Base-by-base conservation (phyloP, 2,888 invertebrate species). In the Cantharis lateralis region DNA sequence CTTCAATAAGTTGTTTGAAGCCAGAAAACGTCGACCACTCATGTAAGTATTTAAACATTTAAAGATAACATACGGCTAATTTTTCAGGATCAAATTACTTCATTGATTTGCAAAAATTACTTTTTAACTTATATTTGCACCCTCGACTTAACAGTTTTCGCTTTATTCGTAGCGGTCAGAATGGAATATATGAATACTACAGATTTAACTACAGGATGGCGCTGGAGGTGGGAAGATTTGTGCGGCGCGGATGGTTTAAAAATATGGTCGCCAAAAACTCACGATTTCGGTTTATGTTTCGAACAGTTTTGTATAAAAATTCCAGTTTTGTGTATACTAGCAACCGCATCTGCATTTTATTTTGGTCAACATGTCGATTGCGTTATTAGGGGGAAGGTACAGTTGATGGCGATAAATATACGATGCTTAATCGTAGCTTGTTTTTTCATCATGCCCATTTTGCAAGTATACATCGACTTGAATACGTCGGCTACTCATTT, bases 221-320 rank as follows among this genome's bases (percentile, higher is more conserved):
- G 82, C 70, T 95, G 94, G 94, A 91, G 92, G 84, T 95, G 95
- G 95, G 91, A 92, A 78, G 91, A 93, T 78, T 91, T 95, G 84
- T 96, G 96, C 86, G 94, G 94, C 71, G 91, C 92, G n/a, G 91
- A 91, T 24, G 94, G 94, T 26, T 88, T 96, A 71, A 89, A 89
- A 78, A 91, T 95, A 20, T 94, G 95, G 91, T 91, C 94, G 83
- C 89, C 91, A 10, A 88, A 90, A 15, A 90, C 91, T 48, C 93
- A 93, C 84, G 96, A 96, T 88, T 91, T 97, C 83, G 93, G 95
- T 74, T 89, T 93, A 76, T 98, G 97, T 87, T 97, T 97, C 86
- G 96, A 96, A 87, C 93, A 95, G 87, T 88, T 96, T 71, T 93
- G 92, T 84, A 90, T 98, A 48, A 93, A 95, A 87, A 91, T 95